Conservation (phyloP, 2,797 vertebrate genomes). For the Sibirionetta formosa region DNA sequence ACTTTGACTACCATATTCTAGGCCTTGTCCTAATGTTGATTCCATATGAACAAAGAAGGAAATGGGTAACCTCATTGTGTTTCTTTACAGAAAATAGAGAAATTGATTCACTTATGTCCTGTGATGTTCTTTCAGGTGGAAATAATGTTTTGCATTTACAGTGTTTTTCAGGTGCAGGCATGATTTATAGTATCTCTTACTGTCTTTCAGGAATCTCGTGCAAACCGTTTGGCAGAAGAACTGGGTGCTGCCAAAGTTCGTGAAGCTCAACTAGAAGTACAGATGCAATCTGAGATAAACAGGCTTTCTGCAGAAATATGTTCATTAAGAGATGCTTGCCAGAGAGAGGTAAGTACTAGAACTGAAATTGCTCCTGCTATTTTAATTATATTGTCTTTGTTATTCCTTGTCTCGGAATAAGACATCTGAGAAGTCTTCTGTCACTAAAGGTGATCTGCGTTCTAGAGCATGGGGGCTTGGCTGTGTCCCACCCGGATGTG, state of each 20-base stretch:
- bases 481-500: neutral
- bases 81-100: neutral
- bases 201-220: slow-evolving; percentile 79
- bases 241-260: slow-evolving; percentile 81
- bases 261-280: slow-evolving; percentile 82
- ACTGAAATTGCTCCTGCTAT: neutral
- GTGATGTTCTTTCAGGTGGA: neutral
- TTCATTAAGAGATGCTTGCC: slow-evolving; percentile 82
- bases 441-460: neutral
- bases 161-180: neutral
- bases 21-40: neutral
- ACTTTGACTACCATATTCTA: neutral
- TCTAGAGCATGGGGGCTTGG: neutral
- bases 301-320: slow-evolving; percentile 83
- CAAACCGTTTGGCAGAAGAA: slow-evolving; percentile 83
- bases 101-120: neutral
- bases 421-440: neutral
- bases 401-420: neutral
- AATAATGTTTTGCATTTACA: neutral
- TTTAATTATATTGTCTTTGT: neutral
- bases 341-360: slow-evolving; percentile 77
- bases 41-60: neutral
- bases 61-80: neutral
- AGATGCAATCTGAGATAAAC: slow-evolving; percentile 76
- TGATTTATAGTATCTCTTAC: neutral